phyloP scores from a whole-genome alignment of 2,797 vertebrate species.

The Sylvilagus floridanus region DNA sequence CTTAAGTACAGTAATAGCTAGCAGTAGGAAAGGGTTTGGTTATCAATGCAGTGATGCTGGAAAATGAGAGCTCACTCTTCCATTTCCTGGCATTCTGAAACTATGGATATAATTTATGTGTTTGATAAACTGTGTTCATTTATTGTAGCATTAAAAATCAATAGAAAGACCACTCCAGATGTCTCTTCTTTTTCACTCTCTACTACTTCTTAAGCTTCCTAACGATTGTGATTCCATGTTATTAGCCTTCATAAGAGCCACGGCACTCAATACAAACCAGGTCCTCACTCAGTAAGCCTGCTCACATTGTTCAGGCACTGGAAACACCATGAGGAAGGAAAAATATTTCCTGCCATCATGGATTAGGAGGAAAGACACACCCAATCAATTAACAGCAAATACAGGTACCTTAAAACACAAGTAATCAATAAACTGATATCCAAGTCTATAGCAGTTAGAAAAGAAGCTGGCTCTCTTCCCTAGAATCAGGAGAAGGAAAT shows the following conservation, averaged over 20 bases:
- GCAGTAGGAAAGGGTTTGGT: conserved; percentile 62
- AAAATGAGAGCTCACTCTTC: conserved; percentile 52
- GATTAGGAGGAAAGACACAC: neutral
- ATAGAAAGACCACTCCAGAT: neutral
- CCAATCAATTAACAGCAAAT: neutral
- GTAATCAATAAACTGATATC: neutral
- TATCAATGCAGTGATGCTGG: conserved; percentile 45
- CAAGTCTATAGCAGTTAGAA: neutral
- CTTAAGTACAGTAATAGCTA: conserved; percentile 72
- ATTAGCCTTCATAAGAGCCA: neutral
- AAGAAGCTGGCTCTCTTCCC: neutral
- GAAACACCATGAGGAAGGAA: neutral
- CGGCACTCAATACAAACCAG: neutral
- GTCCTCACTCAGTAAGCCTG: neutral
- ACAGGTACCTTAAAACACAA: neutral
- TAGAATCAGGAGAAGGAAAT: neutral
- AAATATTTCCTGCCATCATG: neutral
- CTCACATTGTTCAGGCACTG: neutral
- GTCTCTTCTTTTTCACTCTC: neutral
- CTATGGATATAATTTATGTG: conserved; percentile 13
- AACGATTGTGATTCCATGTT: neutral
- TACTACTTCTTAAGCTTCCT: conserved; percentile 10
- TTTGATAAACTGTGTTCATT: conserved; percentile 60
- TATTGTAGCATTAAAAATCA: conserved; percentile 5
- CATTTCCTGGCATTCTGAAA: conserved; percentile 42